These are phyloP conservation scores for Aix galericulata DNA, from an alignment of 2,113 vertebrate species.

Conservation along the genomic window DNA sequence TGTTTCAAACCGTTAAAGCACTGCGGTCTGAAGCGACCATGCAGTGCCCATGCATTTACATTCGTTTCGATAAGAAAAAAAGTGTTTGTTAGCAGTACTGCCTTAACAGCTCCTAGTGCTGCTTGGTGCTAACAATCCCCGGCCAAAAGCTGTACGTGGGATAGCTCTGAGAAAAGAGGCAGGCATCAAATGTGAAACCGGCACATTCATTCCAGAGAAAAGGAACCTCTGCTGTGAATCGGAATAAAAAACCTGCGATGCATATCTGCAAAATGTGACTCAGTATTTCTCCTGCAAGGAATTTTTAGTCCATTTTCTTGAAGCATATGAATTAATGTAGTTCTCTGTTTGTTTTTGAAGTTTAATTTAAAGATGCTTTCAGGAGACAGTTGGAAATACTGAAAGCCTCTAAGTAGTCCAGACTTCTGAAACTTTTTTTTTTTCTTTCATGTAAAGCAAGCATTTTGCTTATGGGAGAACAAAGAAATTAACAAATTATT, in stretches of 20 bases:
- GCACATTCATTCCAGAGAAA: neutral
- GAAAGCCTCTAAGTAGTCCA: neutral
- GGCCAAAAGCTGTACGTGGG: neutral
- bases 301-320: neutral
- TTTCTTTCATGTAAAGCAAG: neutral
- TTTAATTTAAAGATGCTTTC: neutral
- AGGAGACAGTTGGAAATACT: neutral
- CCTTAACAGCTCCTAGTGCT: neutral
- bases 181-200: neutral
- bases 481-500: neutral
- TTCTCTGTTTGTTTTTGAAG: neutral
- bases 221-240: neutral
- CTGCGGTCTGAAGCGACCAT: neutral
- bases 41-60: neutral
- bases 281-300: neutral
- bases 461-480: neutral
- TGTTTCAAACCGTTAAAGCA: neutral
- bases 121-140: neutral
- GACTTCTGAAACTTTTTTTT: neutral
- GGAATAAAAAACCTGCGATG: neutral
- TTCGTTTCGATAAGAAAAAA: conserved; percentile 9
- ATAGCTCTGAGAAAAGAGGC: neutral
- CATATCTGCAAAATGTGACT: neutral
- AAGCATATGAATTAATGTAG: neutral
- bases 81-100: neutral